phyloP scores from a whole-genome alignment of 2,888 invertebrate genomes.

The Catotricha subobsoleta region DNA sequence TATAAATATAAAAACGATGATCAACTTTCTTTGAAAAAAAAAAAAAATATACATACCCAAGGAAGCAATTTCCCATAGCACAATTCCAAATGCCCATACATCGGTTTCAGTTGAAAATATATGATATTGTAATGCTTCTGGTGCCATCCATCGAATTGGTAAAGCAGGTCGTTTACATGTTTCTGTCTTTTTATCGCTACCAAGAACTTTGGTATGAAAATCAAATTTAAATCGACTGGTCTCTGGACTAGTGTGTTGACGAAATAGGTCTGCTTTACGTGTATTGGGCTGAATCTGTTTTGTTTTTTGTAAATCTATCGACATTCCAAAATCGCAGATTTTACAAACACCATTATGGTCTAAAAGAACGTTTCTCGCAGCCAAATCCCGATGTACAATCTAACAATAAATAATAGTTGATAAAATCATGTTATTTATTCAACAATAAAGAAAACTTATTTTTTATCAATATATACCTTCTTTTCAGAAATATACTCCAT shows the following conservation, averaged over 20 bases:
- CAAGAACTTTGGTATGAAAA: constrained; percentile 16
- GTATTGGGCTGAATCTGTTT: constrained; percentile 18
- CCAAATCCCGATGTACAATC: constrained; percentile 73
- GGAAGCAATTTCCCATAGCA: constrained; percentile 76
- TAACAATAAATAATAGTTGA: too few relatives aligned
- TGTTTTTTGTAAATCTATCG: constrained; percentile 39
- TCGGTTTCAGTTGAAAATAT: constrained; percentile 66
- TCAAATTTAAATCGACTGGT: constrained; percentile 20
- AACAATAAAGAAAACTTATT: too few relatives aligned
- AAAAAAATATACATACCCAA: constrained; percentile 35
- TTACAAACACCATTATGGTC: constrained; percentile 75
- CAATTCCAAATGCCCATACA: constrained; percentile 74
- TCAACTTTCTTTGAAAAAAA: neutral
- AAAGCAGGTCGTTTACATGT: constrained; percentile 22
- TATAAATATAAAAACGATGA: too few relatives aligned
- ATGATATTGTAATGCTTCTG: constrained; percentile 60
- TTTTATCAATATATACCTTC: too few relatives aligned
- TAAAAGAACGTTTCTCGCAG: constrained; percentile 64
- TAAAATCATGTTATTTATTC: too few relatives aligned
- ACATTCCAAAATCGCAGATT: constrained; percentile 79
- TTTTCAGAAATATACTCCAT: constrained; percentile 71
- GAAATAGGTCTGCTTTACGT: constrained; percentile 16
- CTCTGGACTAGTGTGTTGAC: constrained; percentile 17
- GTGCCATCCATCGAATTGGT: constrained; percentile 58
- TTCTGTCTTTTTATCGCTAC: neutral